These are phyloP conservation scores for Ferrisia virgata DNA, from an alignment of 2,888 invertebrate genomes.

Conservation along the genomic window DNA sequence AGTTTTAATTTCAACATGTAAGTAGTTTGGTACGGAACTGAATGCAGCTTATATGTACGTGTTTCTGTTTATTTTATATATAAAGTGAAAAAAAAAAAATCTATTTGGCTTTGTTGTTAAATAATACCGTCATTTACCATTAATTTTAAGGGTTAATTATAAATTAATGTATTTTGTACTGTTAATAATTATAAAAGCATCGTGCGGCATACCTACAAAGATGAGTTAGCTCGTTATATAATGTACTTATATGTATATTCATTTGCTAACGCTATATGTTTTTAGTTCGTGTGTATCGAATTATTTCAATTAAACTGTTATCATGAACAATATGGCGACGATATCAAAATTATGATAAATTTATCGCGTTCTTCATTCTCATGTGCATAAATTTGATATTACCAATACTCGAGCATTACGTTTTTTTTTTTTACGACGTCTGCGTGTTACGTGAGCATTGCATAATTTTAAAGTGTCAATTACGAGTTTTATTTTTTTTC, in stretches of 20 bases:
- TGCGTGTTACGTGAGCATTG: background rate
- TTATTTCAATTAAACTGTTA: background rate
- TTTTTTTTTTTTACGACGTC: background rate
- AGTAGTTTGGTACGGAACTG: background rate
- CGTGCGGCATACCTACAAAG: background rate
- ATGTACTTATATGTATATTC: constrained; percentile 5
- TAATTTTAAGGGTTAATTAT: constrained; percentile 19
- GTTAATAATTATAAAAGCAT: background rate
- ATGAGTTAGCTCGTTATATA: background rate
- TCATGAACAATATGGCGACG: background rate
- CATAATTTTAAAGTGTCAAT: background rate
- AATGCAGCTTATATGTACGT: background rate
- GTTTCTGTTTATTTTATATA: constrained; percentile 3
- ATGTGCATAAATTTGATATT: too few relatives aligned
- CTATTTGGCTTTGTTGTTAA: constrained; percentile 3
- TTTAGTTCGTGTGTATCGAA: background rate
- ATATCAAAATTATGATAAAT: background rate
- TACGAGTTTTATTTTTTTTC: background rate
- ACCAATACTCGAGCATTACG: too few relatives aligned
- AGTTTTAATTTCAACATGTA: constrained; percentile 29
- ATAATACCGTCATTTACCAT: constrained; percentile 20
- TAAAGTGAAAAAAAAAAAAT: background rate
- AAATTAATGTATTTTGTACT: background rate
- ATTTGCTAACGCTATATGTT: background rate
- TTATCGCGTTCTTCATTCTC: background rate